These are phyloP conservation scores for Tenthredo mesomela DNA, from an alignment of 2,888 invertebrate genomes.

Conservation along the genomic window DNA sequence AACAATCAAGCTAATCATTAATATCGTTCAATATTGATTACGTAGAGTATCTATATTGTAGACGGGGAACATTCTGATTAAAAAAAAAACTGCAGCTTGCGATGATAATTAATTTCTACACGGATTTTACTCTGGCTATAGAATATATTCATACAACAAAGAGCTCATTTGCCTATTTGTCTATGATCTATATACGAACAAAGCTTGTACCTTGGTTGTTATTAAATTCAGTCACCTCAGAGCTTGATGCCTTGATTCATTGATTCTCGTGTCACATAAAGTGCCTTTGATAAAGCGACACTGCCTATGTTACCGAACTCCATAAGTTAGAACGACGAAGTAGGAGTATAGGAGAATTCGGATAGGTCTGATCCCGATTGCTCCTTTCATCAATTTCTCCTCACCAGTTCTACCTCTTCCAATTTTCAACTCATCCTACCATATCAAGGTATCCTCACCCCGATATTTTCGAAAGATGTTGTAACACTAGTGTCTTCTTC, in stretches of 20 bases:
- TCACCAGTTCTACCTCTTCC: not conserved
- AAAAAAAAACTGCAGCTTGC: not conserved
- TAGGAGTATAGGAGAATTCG: not conserved
- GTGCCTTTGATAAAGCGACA: not conserved
- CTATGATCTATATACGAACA: not conserved
- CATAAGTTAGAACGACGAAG: not conserved
- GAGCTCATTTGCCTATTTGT: not conserved
- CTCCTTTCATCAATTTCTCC: not conserved
- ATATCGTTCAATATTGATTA: not conserved
- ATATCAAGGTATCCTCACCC: not conserved
- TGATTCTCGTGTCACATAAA: not conserved
- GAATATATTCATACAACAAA: not conserved
- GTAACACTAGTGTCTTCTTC: not conserved
- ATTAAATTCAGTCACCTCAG: not conserved
- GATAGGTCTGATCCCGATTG: not conserved
- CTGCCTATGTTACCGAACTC: not conserved
- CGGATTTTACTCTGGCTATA: not conserved
- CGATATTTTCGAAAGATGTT: not conserved
- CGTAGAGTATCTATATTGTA: not conserved
- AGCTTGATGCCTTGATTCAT: not conserved
- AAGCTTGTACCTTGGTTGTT: not conserved
- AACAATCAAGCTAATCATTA: not conserved
- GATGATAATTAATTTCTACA: not conserved
- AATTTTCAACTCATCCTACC: constrained; percentile 24
- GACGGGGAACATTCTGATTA: not conserved